Percentiles rank a stretch among this genome's conserved stretches.
phyloP scores from a whole-genome alignment of 1,140 invertebrate genomes.

The Polypedilum pembai region DNA sequence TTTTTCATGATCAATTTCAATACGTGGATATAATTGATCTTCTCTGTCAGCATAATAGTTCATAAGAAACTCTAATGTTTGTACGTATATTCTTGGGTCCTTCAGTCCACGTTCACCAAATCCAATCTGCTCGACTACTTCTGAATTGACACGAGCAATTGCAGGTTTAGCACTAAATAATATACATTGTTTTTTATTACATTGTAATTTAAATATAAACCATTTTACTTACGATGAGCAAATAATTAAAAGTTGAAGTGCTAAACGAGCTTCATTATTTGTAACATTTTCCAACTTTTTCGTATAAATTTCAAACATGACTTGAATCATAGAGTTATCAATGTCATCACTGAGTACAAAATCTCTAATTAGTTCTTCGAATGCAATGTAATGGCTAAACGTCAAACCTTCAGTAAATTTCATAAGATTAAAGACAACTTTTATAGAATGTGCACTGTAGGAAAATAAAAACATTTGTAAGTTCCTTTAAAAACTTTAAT shows the following conservation, averaged over 20 bases:
- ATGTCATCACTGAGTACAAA: conserved; percentile 58
- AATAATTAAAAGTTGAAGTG: conserved; percentile 68
- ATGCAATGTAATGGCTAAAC: conserved; percentile 57
- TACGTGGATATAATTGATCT: conserved; percentile 38
- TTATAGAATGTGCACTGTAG: conserved; percentile 45
- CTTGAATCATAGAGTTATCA: conserved; percentile 48
- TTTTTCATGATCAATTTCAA: conserved; percentile 34
- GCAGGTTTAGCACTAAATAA: conserved; percentile 48
- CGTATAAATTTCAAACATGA: conserved; percentile 75
- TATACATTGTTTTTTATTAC: conserved; percentile 8
- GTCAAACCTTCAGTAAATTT: conserved; percentile 51
- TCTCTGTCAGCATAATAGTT: conserved; percentile 37
- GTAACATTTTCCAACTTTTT: conserved; percentile 64
- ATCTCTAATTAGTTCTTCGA: conserved; percentile 59
- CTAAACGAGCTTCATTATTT: conserved; percentile 56
- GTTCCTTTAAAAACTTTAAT: conserved; percentile 2
- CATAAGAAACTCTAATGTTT: conserved; percentile 38
- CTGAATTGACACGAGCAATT: conserved; percentile 48
- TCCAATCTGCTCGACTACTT: conserved; percentile 47
- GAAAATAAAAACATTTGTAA: conserved; percentile 25
- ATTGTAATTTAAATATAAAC: not conserved
- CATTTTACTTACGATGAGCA: conserved; percentile 47
- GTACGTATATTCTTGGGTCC: conserved; percentile 39
- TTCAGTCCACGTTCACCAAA: conserved; percentile 36
- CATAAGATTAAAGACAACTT: conserved; percentile 55